Base-by-base conservation (phyloP, 2,113 vertebrate genomes). In the Podiceps cristatus region DNA sequence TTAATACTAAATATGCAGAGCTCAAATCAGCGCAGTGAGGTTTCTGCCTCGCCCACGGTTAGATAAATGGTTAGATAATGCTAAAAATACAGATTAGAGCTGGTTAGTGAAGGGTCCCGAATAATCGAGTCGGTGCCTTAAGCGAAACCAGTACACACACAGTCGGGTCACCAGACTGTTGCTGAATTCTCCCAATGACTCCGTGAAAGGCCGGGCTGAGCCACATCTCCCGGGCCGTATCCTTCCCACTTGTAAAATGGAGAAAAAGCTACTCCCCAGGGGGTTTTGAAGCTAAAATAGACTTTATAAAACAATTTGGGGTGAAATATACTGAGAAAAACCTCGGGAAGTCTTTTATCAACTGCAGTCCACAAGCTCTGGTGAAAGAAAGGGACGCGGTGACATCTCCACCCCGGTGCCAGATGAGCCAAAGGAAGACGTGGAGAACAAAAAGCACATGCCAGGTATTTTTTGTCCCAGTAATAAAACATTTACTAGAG, bases 401-500 rank as follows among this genome's bases (percentile, higher is more conserved):
- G 16, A 10, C 8, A 55, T 33, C 80, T 71, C 62, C 59, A 71
- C 5, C 68, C 4, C 13, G 33, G 25, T 9, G 12, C 31, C 78
- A 33, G n/a, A 40, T 13, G 23, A 86, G 68, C 50, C 58, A 37
- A 64, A 59, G 78, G 63, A 59, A 71, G 47, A 49, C 45, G 31
- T 7, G 13, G 23, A 56, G 27, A 94, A 90, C 23, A 75, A 96
- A 90, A 98, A 93, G 71, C 64, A 96, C 75, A 45, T 75, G 62
- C 84, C 56, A 96, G 33, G 14, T 68, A 35, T 31, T 89, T 88
- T 74, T 74, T 96, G 86, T 98, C 97, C 97, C 97, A 97, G 96
- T 98, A 98, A 98, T 98, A 98, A 98, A 98, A 98, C 98, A 97
- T 98, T 98, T 98, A 98, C 98, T 98, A 98, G 96, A 98, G 98